Evolutionary conservation across 2,113 vertebrate genomes (phyloP).

Genomic region (Cinclus mexicanus): DNA sequence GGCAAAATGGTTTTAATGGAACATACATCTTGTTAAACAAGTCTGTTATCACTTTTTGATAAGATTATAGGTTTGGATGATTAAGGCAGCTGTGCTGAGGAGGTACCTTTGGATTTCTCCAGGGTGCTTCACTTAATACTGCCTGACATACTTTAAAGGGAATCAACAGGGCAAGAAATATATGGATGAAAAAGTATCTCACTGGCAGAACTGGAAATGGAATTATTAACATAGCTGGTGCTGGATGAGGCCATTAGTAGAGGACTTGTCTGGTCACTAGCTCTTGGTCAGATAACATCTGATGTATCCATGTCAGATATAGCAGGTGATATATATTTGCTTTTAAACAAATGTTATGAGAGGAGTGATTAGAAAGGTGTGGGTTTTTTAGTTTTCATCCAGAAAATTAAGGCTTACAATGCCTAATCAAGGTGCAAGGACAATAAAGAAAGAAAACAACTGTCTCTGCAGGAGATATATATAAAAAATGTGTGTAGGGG

Average conservation of each 20-base stretch:
- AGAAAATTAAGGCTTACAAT: not conserved
- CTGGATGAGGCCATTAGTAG: not conserved
- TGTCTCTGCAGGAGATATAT: not conserved
- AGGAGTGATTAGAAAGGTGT: not conserved
- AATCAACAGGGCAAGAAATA: not conserved
- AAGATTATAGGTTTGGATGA: constrained; percentile 13
- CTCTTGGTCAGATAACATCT: not conserved
- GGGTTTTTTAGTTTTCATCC: not conserved
- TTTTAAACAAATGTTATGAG: not conserved
- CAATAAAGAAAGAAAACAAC: not conserved
- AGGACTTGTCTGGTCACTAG: not conserved
- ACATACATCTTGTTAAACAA: not conserved
- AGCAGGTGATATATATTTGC: not conserved
- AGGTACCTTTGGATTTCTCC: constrained; percentile 12
- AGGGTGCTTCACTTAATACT: not conserved
- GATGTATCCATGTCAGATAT: not conserved
- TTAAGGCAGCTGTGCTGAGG: not conserved
- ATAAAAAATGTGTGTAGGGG: not conserved
- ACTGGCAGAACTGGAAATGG: not conserved
- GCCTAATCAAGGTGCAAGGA: not conserved
- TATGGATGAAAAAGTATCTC: not conserved
- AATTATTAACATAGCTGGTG: not conserved
- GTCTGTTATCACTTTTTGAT: not conserved
- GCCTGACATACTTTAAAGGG: not conserved
- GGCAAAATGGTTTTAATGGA: constrained; percentile 18